A percentile compares a stretch with the other conserved stretches of the same genome.
Evolutionary conservation across 2,797 vertebrate genomes (phyloP).

Genomic region (Characodon lateralis): DNA sequence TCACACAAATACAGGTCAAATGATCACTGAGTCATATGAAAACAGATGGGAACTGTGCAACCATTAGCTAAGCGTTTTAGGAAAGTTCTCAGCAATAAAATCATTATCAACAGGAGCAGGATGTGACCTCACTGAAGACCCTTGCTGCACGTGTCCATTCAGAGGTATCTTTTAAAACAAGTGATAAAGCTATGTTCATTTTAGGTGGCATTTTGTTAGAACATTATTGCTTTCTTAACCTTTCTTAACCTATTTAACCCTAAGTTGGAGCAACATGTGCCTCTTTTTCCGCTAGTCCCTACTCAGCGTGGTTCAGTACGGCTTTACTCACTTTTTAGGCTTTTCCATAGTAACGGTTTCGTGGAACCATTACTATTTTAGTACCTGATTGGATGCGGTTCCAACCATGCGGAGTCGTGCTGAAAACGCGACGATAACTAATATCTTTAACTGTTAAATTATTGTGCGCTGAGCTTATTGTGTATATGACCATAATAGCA

Average conservation of each 20-base stretch:
- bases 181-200: background rate
- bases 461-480: no score
- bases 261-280: background rate
- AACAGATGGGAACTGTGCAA: background rate
- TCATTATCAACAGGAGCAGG: background rate
- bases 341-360: no score
- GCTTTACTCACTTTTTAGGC: no score
- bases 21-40: background rate
- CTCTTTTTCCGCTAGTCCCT: no score
- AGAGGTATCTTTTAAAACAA: background rate
- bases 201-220: background rate
- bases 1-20: background rate
- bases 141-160: no score
- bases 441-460: no score
- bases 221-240: background rate
- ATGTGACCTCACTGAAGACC: background rate
- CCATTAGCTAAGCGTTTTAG: background rate
- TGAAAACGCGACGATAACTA: no score
- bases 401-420: no score
- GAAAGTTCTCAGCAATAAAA: background rate
- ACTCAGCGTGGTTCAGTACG: no score
- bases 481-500: no score
- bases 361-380: no score
- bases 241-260: background rate
- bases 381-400: no score